Conservation (phyloP, 2,888 invertebrate genomes). For the Lasius fuliginosus region DNA sequence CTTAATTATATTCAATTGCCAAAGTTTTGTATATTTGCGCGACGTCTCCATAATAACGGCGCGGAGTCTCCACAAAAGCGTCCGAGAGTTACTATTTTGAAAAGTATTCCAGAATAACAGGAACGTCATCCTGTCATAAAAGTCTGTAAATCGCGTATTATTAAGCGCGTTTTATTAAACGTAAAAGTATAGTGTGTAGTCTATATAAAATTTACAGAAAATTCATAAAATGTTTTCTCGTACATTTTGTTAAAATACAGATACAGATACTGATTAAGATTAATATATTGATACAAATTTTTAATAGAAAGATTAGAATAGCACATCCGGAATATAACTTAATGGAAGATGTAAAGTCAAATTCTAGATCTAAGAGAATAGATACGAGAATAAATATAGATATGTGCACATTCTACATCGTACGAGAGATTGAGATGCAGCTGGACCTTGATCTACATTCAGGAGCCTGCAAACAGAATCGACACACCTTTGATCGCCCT, state of each 20-base stretch:
- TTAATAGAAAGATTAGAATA: neutral
- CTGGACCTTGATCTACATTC: constrained; percentile 73
- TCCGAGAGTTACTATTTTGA: constrained; percentile 59
- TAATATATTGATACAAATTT: neutral
- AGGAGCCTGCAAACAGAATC: constrained; percentile 57
- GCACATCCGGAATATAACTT: neutral
- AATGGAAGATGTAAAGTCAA: constrained; percentile 66
- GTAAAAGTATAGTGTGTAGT: neutral
- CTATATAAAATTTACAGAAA: neutral
- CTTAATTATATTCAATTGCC: constrained; percentile 86
- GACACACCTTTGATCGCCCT: constrained; percentile 70
- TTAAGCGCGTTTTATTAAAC: constrained; percentile 1
- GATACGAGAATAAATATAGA: constrained; percentile 37
- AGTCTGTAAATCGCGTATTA: constrained; percentile 5
- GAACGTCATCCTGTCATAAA: constrained; percentile 39
- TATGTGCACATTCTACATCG: constrained; percentile 42
- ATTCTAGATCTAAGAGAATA: constrained; percentile 62
- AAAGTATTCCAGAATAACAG: constrained; percentile 68
- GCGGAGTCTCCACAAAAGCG: constrained; percentile 55
- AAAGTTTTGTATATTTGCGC: constrained; percentile 80
- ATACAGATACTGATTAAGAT: too few species aligned
- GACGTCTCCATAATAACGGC: constrained; percentile 19
- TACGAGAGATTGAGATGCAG: constrained; percentile 59
- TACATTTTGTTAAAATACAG: neutral
- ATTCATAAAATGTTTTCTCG: constrained; percentile 1